Conservation (phyloP, 1,140 invertebrate species). For the Aphidius ervi region DNA sequence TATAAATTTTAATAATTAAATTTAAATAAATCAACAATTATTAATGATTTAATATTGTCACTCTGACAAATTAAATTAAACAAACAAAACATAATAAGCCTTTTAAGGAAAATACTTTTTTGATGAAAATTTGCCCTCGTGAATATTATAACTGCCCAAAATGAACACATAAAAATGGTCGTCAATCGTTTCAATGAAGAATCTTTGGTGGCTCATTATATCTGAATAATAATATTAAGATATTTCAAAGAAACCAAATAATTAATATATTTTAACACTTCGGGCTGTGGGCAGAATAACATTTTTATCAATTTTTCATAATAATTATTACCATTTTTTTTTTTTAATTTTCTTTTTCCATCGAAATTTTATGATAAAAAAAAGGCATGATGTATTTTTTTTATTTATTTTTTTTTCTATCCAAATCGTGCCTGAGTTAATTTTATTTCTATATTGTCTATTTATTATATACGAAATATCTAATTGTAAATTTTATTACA, state of each 20-base stretch:
- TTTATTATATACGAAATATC: too few species aligned
- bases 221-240: constrained; percentile 3
- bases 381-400: constrained; percentile 1
- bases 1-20: not conserved
- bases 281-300: constrained; percentile 16
- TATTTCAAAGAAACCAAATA: too few species aligned
- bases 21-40: too few species aligned
- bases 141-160: constrained; percentile 40
- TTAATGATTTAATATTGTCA: too few species aligned
- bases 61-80: too few species aligned
- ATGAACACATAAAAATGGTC: constrained; percentile 29
- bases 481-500: too few species aligned
- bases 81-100: too few species aligned
- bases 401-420: constrained; percentile 29
- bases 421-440: constrained; percentile 37
- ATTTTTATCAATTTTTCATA: constrained; percentile 12
- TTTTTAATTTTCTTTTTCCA: not conserved
- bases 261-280: constrained; percentile 5
- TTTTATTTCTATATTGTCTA: not conserved
- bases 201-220: constrained; percentile 11
- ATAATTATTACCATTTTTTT: constrained; percentile 4
- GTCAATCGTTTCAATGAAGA: constrained; percentile 27
- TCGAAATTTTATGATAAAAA: too few species aligned
- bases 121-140: constrained; percentile 26
- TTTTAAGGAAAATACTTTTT: constrained; percentile 16